Evolutionary conservation across 2,888 invertebrate genomes (phyloP).

Genomic region (Pyralis farinalis): DNA sequence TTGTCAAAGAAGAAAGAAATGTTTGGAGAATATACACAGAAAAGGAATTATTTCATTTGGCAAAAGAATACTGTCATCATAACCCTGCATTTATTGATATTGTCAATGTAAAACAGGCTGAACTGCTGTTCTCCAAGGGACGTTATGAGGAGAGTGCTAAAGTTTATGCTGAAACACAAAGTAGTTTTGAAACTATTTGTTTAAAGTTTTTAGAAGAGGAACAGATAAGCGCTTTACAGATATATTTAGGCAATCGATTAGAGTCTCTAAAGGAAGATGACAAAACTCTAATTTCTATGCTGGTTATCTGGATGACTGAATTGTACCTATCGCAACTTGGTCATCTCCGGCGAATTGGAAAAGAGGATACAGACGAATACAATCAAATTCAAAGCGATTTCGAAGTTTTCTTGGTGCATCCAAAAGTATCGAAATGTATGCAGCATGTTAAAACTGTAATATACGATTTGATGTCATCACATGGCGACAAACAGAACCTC

Average conservation of each 20-base stretch:
- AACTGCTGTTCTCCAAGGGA: constrained; percentile 88
- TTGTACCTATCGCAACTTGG: constrained; percentile 94
- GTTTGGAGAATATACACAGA: constrained; percentile 95
- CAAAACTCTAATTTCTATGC: constrained; percentile 93
- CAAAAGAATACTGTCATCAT: constrained; percentile 90
- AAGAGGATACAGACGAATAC: constrained; percentile 71
- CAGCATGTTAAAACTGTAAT: constrained; percentile 90
- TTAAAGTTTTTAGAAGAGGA: constrained; percentile 92
- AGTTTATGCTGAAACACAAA: constrained; percentile 93
- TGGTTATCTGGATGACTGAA: constrained; percentile 97
- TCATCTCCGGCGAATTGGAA: constrained; percentile 78
- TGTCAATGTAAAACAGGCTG: constrained; percentile 93
- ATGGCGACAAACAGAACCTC: constrained; percentile 95
- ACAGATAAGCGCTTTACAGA: constrained; percentile 92
- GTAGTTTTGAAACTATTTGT: constrained; percentile 96
- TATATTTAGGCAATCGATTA: constrained; percentile 92
- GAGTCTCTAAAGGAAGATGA: constrained; percentile 86
- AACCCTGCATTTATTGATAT: constrained; percentile 91
- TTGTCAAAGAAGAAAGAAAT: constrained; percentile 90
- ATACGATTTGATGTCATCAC: constrained; percentile 95
- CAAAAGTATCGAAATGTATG: constrained; percentile 89
- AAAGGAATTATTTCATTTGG: constrained; percentile 91
- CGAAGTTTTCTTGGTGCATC: constrained; percentile 86
- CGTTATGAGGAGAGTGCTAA: constrained; percentile 92
- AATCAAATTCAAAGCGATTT: constrained; percentile 87